Conservation (phyloP, 1,140 invertebrate genomes). For the Listronotus bonariensis region DNA sequence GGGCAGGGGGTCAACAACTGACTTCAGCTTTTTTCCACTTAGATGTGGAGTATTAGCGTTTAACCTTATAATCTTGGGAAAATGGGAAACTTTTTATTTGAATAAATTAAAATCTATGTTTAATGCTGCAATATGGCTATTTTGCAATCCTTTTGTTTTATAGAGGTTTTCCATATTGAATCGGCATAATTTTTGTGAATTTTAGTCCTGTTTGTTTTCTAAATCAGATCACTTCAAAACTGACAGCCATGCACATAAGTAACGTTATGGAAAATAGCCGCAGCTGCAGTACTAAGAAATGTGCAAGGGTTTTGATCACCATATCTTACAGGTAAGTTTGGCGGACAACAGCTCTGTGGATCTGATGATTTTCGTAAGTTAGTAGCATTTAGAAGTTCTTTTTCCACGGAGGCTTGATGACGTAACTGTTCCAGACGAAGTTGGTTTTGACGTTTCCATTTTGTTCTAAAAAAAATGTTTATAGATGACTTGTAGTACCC, state of each 20-base stretch:
- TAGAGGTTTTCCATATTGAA: too few species aligned
- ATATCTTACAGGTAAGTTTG: conserved; percentile 42
- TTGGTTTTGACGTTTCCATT: conserved; percentile 94
- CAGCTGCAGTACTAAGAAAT: conserved; percentile 63
- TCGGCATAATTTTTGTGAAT: too few species aligned
- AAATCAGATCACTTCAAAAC: conserved; percentile 43
- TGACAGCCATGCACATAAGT: conserved; percentile 75
- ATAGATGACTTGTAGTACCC: too few species aligned
- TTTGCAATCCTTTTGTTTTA: too few species aligned
- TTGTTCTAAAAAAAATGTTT: conserved; percentile 61
- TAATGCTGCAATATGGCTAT: too few species aligned
- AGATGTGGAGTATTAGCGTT: too few species aligned
- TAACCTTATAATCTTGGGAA: too few species aligned
- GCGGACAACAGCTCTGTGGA: conserved; percentile 42
- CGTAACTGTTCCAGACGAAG: conserved; percentile 81
- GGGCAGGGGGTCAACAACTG: too few species aligned
- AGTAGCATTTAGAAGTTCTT: conserved; percentile 59
- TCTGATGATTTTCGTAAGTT: conserved; percentile 43
- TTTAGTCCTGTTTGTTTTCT: too few species aligned
- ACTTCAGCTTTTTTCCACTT: too few species aligned
- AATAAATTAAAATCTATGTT: too few species aligned
- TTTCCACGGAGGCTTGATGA: conserved; percentile 73
- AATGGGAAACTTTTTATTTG: too few species aligned
- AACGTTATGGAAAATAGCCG: conserved; percentile 73
- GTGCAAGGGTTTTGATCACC: conserved; percentile 56